Base-by-base conservation (phyloP, 2,113 vertebrate species). In the Podilymbus podiceps region DNA sequence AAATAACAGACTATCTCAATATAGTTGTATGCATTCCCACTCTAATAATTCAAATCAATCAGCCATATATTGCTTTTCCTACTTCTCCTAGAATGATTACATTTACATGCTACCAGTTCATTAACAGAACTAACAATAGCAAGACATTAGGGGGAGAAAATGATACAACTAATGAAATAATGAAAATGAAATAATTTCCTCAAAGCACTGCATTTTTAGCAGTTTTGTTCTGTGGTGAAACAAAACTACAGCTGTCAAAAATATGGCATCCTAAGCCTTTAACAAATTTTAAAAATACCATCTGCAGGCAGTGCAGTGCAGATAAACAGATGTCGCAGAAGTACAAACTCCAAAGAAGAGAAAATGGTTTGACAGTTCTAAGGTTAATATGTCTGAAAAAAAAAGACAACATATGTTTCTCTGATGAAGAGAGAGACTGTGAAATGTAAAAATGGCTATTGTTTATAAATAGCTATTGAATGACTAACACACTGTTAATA, bases 401-500 rank as follows among this genome's bases (percentile, higher is more conserved):
- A 38, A 95, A 97, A 86, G 53, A 95, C 59, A 95, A 88, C 96
- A 96, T 93, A 89, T 97, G 97, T 96, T 98, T 96, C 96, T 93
- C 88, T 53, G 31, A 94, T 76, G 69, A 96, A 96, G 89, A 84
- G 38, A 85, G 79, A 75, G 35, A 33, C 86, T 89, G 49, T 12
- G 22, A 92, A 96, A 97, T 93, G 66, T 92, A 96, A 97, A 80
- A 92, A 96, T 96, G 95, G 95, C 85, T 96, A 96, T 97, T 84
- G 81, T 98, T 99, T 99, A 99, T 99, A 99, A 99, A 99, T 98
- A 98, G 98, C 98, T 99, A 98, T 98, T 98, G 98, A 99, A 98
- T 98, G 97, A 95, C 98, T 98, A 98, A 98, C 97, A 98, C 92
- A 96, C 97, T 98, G 98, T 99, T 98, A 99, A 99, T 98, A 99